Conservation (phyloP, 2,113 vertebrate genomes). For the Rhabdornis inornatus region DNA sequence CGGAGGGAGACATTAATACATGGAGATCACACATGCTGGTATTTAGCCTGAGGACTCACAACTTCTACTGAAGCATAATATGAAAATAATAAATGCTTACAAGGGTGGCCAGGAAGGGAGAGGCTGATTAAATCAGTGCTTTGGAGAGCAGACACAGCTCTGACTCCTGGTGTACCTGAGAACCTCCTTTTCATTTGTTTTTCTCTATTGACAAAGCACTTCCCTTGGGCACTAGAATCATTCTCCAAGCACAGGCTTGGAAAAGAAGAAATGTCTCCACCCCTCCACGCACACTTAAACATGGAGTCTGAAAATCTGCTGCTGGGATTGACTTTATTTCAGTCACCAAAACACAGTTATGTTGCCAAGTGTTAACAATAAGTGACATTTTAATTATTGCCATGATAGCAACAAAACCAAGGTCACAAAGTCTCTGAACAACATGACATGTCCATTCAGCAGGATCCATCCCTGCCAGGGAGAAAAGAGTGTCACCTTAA, state of each 20-base stretch:
- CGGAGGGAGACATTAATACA: not conserved
- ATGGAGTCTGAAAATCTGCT: not conserved
- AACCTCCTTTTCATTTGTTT: not conserved
- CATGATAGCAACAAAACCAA: not conserved
- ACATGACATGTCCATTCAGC: not conserved
- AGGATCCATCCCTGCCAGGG: not conserved
- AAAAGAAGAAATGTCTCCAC: not conserved
- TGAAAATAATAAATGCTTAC: not conserved
- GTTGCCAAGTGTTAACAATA: not conserved
- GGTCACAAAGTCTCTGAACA: not conserved
- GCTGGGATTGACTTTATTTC: not conserved
- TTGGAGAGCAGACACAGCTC: not conserved
- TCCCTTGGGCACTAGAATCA: not conserved
- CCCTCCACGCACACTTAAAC: not conserved
- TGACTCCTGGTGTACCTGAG: not conserved
- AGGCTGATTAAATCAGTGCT: not conserved
- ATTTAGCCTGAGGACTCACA: not conserved
- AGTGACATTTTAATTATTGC: conserved; percentile 9
- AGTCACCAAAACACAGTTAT: not conserved
- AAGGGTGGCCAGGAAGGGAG: not conserved
- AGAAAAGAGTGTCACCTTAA: not conserved
- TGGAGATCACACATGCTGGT: not conserved
- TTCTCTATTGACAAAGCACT: not conserved
- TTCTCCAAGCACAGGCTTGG: not conserved
- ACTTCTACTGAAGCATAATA: not conserved